Conservation (phyloP, 2,888 invertebrate species). For the Stenichneumon culpator region DNA sequence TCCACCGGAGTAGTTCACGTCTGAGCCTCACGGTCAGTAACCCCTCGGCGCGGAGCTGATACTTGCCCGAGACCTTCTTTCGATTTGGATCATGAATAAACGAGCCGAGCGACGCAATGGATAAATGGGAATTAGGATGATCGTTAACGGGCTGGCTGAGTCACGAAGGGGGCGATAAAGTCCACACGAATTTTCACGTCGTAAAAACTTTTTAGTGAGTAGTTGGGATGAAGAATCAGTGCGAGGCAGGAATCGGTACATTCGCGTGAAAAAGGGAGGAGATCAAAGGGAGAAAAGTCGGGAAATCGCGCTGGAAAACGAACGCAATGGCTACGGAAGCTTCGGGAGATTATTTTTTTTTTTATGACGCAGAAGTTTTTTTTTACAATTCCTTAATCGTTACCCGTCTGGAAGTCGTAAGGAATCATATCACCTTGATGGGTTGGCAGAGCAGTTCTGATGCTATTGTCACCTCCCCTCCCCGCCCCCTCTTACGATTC, state of each 20-base stretch:
- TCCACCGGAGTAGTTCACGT: conserved; percentile 47
- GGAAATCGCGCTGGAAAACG: background rate
- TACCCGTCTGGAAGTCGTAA: background rate
- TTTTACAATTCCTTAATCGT: background rate
- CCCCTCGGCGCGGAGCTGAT: conserved; percentile 51
- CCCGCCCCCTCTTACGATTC: background rate
- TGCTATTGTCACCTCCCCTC: conserved; percentile 2
- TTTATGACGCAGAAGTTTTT: background rate
- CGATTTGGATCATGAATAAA: conserved; percentile 58
- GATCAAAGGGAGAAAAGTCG: background rate
- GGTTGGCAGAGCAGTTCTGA: background rate
- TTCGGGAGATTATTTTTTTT: background rate
- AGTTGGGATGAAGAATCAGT: background rate
- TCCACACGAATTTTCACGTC: conserved; percentile 10
- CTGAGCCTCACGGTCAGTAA: conserved; percentile 66
- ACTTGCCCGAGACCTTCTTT: conserved; percentile 64
- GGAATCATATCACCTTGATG: background rate
- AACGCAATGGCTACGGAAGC: background rate
- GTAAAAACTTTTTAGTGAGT: background rate
- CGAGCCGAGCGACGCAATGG: conserved; percentile 47
- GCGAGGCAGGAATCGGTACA: background rate
- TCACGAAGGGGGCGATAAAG: conserved; percentile 55
- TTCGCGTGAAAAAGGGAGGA: background rate
- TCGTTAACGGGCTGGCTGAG: conserved; percentile 60
- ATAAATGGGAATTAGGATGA: conserved; percentile 59